phyloP scores from a whole-genome alignment of 2,113 vertebrate species.

The Chamaetylas fuelleborni region DNA sequence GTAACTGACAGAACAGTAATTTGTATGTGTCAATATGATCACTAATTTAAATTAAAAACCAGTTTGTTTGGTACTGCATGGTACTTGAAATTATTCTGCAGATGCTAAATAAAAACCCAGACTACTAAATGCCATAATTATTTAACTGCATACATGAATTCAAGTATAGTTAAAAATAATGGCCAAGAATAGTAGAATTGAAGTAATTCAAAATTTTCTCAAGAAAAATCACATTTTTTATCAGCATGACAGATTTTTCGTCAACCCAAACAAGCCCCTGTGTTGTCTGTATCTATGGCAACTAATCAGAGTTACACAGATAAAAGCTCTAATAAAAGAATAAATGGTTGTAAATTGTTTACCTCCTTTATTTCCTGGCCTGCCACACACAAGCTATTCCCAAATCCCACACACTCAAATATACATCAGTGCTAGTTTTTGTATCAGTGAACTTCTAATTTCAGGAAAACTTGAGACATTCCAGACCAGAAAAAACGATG shows the following conservation, averaged over 20 bases:
- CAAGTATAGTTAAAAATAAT: constrained; percentile 7
- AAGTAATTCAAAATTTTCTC: constrained; percentile 9
- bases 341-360: constrained; percentile 59
- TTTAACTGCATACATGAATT: background rate
- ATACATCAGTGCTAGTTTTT: background rate
- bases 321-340: constrained; percentile 62
- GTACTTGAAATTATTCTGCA: background rate
- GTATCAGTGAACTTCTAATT: background rate
- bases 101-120: background rate
- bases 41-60: background rate
- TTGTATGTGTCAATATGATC: background rate
- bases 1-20: background rate
- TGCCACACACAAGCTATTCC: background rate
- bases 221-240: constrained; percentile 13
- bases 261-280: constrained; percentile 53
- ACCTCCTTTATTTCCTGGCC: constrained; percentile 54
- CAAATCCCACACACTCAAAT: background rate
- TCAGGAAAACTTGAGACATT: background rate
- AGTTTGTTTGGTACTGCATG: background rate
- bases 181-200: background rate
- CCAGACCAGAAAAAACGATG: background rate
- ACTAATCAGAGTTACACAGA: constrained; percentile 54
- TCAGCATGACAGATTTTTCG: constrained; percentile 45
- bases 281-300: constrained; percentile 73
- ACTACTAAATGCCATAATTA: background rate